phyloP scores from a whole-genome alignment of 1,140 invertebrate genomes.

The Drosophila sucinea region DNA sequence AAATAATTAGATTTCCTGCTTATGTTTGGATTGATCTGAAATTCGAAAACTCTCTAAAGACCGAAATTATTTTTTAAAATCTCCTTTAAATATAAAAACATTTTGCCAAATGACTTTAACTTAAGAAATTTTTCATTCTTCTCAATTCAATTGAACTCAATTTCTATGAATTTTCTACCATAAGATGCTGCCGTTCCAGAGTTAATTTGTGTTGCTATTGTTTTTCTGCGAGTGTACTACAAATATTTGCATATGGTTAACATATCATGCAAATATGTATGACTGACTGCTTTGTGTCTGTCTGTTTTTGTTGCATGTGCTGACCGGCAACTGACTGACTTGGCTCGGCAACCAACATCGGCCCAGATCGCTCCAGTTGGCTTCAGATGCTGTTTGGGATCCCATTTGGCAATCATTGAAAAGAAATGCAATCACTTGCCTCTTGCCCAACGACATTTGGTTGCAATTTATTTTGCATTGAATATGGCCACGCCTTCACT shows the following conservation, averaged over 20 bases:
- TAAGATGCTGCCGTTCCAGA: neutral
- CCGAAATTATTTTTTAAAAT: too few relatives aligned
- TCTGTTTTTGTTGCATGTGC: slow-evolving; percentile 38
- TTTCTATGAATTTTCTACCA: too few relatives aligned
- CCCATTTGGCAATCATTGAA: slow-evolving; percentile 65
- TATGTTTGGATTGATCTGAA: too few relatives aligned
- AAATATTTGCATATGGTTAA: slow-evolving; percentile 66
- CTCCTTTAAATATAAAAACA: too few relatives aligned
- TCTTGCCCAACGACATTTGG: slow-evolving; percentile 60
- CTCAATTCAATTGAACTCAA: too few relatives aligned
- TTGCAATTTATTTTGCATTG: slow-evolving; percentile 71
- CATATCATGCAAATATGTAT: slow-evolving; percentile 65
- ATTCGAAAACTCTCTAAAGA: too few relatives aligned
- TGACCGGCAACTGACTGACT: neutral
- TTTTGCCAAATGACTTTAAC: too few relatives aligned
- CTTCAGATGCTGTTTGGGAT: slow-evolving; percentile 42
- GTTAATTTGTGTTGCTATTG: neutral
- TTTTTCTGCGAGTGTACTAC: slow-evolving; percentile 38
- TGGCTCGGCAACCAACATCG: slow-evolving; percentile 3
- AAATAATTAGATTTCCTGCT: too few relatives aligned
- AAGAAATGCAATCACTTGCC: slow-evolving; percentile 73
- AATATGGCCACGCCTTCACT: slow-evolving; percentile 30
- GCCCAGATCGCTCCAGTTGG: slow-evolving; percentile 27
- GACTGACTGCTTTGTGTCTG: slow-evolving; percentile 16
- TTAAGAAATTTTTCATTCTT: too few relatives aligned